Base-by-base conservation (phyloP, 2,797 vertebrate species). In the Urophycis tenuis region DNA sequence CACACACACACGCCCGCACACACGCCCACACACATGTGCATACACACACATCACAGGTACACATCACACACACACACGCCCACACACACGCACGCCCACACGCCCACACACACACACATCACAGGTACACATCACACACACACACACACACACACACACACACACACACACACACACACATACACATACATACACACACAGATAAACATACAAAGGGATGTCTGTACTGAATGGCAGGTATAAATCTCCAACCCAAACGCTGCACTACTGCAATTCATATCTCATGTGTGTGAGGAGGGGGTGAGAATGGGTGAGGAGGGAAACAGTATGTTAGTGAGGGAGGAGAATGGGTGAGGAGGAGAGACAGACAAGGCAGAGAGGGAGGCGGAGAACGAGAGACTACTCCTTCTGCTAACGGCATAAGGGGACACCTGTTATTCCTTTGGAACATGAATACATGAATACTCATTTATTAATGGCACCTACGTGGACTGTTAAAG, bases 341-440 rank as follows among this genome's bases (percentile, higher is more conserved):
- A n/a, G 49, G 22, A 22, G 49, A n/a, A 8, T 2, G 49, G 22
- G 49, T 22, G 49, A 53, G 49, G 49, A 49, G 39, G 22, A 41
- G 31, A 22, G 31, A 60, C 33, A 41, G 39, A 34, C 36, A 35
- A 17, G 70, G 8, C 6, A 33, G 39, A 45, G 12, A 69, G 35
- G 31, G 32, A 71, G 31, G 31, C 14, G 31, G 31, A 33, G 30
- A 31, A 31, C 14, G 10, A 31, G 30, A 70, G 67, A 60, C 53
- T 60, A 25, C 22, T 60, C 53, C 15, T 60, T 7, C 7, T 53
- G 17, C 45, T 17, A 3, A 41, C 39, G 12, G 45, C 22, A 60
- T 29, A 67, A 67, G 60, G 60, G 60, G 25, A n/a, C 60, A 67
- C 60, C 60, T 67, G 60, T 67, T 67, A 67, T 67, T 67, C 60